phyloP scores from a whole-genome alignment of 2,797 vertebrate species.

The Pseudocheirus occidentalis region DNA sequence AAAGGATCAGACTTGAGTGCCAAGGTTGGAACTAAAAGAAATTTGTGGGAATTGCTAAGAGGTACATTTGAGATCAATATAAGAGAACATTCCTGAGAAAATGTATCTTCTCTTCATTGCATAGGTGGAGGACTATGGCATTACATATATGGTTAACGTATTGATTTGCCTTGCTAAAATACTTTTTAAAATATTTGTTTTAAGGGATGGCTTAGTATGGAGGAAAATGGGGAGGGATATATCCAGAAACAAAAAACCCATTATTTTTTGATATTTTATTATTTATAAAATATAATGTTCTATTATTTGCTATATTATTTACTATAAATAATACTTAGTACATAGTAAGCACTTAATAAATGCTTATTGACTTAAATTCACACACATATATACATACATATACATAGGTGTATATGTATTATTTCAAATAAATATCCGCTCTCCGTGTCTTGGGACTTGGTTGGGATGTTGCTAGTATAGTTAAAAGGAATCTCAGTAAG shows the following conservation, averaged over 20 bases:
- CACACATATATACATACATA: too few relatives aligned
- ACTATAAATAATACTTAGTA: not conserved
- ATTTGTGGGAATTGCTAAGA: not conserved
- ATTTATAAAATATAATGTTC: too few relatives aligned
- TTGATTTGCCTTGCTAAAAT: not conserved
- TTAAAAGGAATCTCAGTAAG: not conserved
- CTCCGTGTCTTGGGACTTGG: not conserved
- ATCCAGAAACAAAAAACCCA: not conserved
- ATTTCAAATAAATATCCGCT: not conserved
- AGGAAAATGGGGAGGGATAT: not conserved
- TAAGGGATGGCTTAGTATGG: not conserved
- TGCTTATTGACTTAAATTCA: not conserved
- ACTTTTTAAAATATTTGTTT: not conserved
- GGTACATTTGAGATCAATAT: not conserved
- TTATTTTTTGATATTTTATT: not conserved
- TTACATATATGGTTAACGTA: not conserved
- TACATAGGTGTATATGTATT: not conserved
- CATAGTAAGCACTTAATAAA: not conserved
- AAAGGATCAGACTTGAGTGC: not conserved
- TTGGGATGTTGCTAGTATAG: not conserved
- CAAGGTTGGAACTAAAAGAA: not conserved
- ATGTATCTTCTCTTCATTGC: not conserved
- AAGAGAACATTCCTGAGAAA: not conserved
- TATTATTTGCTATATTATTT: not conserved
- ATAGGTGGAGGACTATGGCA: not conserved